Evolutionary conservation across 2,113 vertebrate genomes (phyloP).

Genomic region (Myrmophylax atrothorax): DNA sequence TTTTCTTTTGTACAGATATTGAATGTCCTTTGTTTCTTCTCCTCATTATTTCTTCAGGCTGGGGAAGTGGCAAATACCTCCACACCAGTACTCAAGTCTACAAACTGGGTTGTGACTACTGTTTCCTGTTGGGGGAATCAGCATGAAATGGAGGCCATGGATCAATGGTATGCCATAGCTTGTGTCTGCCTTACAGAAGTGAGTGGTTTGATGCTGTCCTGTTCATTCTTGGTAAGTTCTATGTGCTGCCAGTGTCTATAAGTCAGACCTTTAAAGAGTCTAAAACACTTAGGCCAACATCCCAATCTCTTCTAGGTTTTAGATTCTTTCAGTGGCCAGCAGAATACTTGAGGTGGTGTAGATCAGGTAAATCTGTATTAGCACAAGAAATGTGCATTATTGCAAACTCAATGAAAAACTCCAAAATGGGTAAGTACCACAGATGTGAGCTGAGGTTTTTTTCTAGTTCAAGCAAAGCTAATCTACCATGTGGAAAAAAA

Average conservation of each 20-base stretch:
- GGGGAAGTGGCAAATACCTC: conserved; percentile 82
- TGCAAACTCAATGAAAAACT: background rate
- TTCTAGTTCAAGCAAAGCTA: background rate
- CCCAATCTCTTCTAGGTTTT: background rate
- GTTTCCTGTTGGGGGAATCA: conserved; percentile 77
- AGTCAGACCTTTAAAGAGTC: background rate
- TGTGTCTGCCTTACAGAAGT: conserved; percentile 72
- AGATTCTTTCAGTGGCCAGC: background rate
- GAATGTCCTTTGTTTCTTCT: background rate
- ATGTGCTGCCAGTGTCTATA: background rate
- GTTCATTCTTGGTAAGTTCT: conserved; percentile 68
- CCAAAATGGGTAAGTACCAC: background rate
- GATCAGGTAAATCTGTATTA: background rate
- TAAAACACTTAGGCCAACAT: background rate
- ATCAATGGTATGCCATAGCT: conserved; percentile 73
- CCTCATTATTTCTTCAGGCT: conserved; percentile 69
- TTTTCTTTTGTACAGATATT: background rate
- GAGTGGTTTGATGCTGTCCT: conserved; percentile 75
- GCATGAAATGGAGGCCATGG: conserved; percentile 74
- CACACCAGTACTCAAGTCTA: conserved; percentile 78
- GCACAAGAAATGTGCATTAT: background rate
- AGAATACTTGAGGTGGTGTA: background rate
- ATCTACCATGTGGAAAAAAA: background rate
- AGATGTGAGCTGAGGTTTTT: background rate
- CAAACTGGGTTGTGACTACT: conserved; percentile 78